These are phyloP conservation scores for Mesocentrotus franciscanus DNA, from an alignment of 53 echinoderm and acorn worm species.

Conservation along the genomic window DNA sequence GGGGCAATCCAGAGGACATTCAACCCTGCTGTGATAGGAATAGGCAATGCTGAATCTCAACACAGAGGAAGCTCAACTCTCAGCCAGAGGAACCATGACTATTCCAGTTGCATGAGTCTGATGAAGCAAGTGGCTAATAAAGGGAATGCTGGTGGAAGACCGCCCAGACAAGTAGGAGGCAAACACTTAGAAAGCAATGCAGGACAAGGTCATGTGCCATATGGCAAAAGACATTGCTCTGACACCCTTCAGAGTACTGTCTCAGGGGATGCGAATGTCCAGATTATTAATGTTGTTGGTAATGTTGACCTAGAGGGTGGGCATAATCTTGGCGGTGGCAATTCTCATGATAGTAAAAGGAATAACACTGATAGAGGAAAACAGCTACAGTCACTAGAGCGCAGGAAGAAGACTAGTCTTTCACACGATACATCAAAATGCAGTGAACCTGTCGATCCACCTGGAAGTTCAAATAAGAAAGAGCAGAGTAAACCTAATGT, in stretches of 20 bases:
- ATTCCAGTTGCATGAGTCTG: background rate
- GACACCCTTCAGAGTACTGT: background rate
- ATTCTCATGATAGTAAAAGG: background rate
- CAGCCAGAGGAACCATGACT: background rate
- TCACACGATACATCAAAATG: background rate
- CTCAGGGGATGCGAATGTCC: background rate
- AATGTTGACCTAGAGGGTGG: background rate
- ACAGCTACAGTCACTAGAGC: background rate
- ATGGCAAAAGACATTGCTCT: background rate
- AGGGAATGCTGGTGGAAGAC: background rate
- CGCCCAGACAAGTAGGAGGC: background rate
- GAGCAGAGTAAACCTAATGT: background rate
- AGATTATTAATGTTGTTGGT: slow-evolving; percentile 24
- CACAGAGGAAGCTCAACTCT: background rate
- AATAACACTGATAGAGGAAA: background rate
- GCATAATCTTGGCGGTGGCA: background rate
- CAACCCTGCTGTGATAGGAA: background rate
- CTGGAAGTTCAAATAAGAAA: background rate
- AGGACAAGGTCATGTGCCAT: background rate
- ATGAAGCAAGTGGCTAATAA: background rate
- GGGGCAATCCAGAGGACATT: background rate
- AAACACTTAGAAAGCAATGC: background rate
- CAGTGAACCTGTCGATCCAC: background rate
- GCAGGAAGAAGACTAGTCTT: background rate
- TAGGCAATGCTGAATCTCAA: background rate